phyloP scores from a whole-genome alignment of 2,113 vertebrate species.

The Talpa occidentalis region DNA sequence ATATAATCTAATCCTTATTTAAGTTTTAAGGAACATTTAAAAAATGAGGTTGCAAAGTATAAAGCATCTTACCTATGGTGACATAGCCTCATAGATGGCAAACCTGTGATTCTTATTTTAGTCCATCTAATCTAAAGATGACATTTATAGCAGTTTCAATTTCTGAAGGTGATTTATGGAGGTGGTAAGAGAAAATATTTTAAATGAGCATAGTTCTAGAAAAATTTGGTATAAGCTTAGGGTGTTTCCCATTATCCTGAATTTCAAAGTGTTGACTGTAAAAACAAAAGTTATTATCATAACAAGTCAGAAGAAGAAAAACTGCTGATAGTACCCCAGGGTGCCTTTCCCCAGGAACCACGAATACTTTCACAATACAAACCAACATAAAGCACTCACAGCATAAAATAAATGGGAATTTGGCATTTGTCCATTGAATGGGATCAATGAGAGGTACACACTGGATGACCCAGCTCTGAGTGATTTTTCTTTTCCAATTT shows the following conservation, averaged over 20 bases:
- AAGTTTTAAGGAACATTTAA: not conserved
- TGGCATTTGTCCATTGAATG: not conserved
- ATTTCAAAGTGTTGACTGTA: slow-evolving; percentile 66
- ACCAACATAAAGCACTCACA: not conserved
- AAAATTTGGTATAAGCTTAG: slow-evolving; percentile 50
- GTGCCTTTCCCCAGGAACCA: not conserved
- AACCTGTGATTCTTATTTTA: not conserved
- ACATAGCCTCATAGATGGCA: not conserved
- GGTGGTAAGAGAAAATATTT: slow-evolving; percentile 34
- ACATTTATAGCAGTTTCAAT: slow-evolving; percentile 9
- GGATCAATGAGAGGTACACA: slow-evolving; percentile 34
- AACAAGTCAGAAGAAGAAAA: slow-evolving; percentile 66
- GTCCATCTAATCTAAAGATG: not conserved
- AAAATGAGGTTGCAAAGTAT: slow-evolving; percentile 16
- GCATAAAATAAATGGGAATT: not conserved
- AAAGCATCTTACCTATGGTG: not conserved
- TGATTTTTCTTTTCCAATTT: not conserved
- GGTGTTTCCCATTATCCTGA: slow-evolving; percentile 45
- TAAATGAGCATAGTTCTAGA: slow-evolving; percentile 32
- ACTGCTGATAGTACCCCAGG: slow-evolving; percentile 13
- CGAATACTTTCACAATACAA: not conserved
- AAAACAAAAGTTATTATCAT: slow-evolving; percentile 62
- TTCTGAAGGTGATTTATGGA: not conserved
- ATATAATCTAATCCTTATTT: not conserved
- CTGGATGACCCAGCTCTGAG: not conserved